phyloP scores from a whole-genome alignment of 2,888 invertebrate species.

The Helleia helle region DNA sequence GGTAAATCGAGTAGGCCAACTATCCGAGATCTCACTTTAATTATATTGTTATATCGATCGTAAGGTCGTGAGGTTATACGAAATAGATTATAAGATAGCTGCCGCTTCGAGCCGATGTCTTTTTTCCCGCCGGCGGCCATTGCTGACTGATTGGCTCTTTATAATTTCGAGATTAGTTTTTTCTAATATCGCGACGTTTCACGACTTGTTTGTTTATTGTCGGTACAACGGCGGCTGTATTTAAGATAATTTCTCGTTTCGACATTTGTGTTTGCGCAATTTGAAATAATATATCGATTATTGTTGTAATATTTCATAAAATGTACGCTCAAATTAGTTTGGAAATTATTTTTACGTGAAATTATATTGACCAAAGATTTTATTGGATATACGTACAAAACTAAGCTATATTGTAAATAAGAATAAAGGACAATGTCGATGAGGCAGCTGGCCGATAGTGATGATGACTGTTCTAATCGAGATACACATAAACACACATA shows the following conservation, averaged over 20 bases:
- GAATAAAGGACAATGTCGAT: too few relatives aligned
- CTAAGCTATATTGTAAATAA: too few relatives aligned
- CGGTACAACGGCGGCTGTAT: not conserved
- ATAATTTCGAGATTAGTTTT: conserved; percentile 16
- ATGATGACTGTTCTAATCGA: too few relatives aligned
- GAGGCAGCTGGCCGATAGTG: too few relatives aligned
- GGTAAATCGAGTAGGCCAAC: conserved; percentile 32
- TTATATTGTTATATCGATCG: conserved; percentile 66
- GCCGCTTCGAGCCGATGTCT: conserved; percentile 53
- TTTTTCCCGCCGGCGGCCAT: conserved; percentile 45
- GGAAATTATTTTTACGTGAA: too few relatives aligned
- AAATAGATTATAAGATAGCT: conserved; percentile 66
- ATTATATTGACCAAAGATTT: too few relatives aligned
- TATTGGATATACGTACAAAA: too few relatives aligned
- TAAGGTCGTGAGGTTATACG: conserved; percentile 70
- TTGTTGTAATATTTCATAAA: too few relatives aligned
- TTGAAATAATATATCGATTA: not conserved
- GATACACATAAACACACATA: too few relatives aligned
- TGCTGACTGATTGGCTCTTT: conserved; percentile 33
- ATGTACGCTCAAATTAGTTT: too few relatives aligned
- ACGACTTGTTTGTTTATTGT: conserved; percentile 10
- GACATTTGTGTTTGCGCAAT: not conserved
- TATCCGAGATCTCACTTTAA: conserved; percentile 70
- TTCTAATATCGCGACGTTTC: conserved; percentile 7
- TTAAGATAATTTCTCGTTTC: not conserved